Evolutionary conservation across 2,113 vertebrate species (phyloP).

Genomic region (Ellobius talpinus): DNA sequence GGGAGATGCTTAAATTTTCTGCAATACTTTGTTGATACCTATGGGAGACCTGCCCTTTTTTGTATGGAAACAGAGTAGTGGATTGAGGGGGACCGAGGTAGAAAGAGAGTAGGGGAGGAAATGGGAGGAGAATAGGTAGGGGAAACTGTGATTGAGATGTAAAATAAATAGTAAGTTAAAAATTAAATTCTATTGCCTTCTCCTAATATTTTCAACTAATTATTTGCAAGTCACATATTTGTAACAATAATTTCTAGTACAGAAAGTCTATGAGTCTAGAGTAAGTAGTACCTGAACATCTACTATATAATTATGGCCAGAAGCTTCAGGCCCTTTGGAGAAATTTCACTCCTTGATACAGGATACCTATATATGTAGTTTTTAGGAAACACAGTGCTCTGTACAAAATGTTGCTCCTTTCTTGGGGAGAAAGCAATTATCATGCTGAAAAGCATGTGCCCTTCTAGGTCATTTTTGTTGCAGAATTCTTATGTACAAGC

Average conservation of each 20-base stretch:
- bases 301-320: conserved; percentile 51
- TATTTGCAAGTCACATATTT: neutral
- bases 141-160: neutral
- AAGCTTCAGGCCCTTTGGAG: conserved; percentile 78
- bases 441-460: conserved; percentile 64
- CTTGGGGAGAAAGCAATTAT: conserved; percentile 72
- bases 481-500: conserved; percentile 67
- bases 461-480: conserved; percentile 79
- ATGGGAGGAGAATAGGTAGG: neutral
- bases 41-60: neutral
- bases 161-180: neutral
- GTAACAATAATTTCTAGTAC: conserved; percentile 44
- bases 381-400: conserved; percentile 63
- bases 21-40: neutral
- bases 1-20: neutral
- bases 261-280: neutral
- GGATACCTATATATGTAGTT: conserved; percentile 22
- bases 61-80: neutral
- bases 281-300: conserved; percentile 53
- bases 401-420: conserved; percentile 43
- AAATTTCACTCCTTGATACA: conserved; percentile 69
- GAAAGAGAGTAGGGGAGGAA: rapidly evolving
- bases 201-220: neutral
- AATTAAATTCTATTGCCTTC: neutral
- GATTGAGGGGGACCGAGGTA: rapidly evolving